Evolutionary conservation across 1,140 invertebrate genomes (phyloP).

Genomic region (Nautilus pompilius): DNA sequence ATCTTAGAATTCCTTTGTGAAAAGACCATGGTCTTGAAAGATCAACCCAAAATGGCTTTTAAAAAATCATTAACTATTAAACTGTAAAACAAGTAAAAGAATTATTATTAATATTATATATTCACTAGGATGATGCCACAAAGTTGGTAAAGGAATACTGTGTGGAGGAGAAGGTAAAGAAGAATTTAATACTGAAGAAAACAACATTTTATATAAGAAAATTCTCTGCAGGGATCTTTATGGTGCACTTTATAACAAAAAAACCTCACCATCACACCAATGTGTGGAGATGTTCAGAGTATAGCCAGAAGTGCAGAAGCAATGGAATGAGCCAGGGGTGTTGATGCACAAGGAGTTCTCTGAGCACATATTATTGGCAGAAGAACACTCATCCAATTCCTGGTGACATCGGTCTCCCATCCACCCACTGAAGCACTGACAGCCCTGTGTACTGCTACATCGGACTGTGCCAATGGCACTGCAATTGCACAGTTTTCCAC

Average conservation of each 20-base stretch:
- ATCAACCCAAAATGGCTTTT: too few species aligned
- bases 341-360: not conserved
- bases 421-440: constrained; percentile 19
- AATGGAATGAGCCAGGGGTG: constrained; percentile 6
- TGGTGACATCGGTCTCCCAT: constrained; percentile 9
- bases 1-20: too few species aligned
- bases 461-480: constrained; percentile 6
- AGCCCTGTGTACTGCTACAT: constrained; percentile 13
- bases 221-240: too few species aligned
- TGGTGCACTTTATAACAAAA: not conserved
- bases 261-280: constrained; percentile 1
- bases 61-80: too few species aligned
- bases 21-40: too few species aligned
- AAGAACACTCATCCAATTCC: constrained; percentile 19
- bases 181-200: too few species aligned
- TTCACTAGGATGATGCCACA: too few species aligned
- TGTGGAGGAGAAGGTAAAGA: too few species aligned
- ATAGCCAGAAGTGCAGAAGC: constrained; percentile 7
- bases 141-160: too few species aligned
- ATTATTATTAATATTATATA: too few species aligned
- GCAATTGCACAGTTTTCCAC: constrained; percentile 11
- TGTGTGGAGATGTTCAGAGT: not conserved
- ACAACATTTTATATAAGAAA: too few species aligned
- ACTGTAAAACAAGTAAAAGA: too few species aligned
- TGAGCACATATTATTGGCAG: not conserved